Evolutionary conservation across 2,888 invertebrate species (phyloP).

Genomic region (Cataglyphis rosenhaueri): DNA sequence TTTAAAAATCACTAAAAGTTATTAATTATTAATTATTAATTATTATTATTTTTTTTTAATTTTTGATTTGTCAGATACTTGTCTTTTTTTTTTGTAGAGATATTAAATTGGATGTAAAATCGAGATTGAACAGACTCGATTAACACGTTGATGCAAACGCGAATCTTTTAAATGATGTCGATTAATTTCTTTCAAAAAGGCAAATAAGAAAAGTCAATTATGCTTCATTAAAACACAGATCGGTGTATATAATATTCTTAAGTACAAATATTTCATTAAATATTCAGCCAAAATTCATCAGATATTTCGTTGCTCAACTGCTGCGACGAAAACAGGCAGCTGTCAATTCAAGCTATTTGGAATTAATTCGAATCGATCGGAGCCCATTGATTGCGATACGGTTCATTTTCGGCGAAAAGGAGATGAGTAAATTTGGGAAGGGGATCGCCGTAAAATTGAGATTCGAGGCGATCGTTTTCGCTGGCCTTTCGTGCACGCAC

Average conservation of each 20-base stretch:
- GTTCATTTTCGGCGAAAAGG: background rate
- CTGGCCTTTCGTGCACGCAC: background rate
- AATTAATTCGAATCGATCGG: constrained; percentile 32
- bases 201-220: constrained; percentile 8
- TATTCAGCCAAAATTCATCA: constrained; percentile 19
- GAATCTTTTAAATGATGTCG: constrained; percentile 5
- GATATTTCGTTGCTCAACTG: background rate
- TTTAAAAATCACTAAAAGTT: background rate
- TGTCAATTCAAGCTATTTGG: constrained; percentile 11
- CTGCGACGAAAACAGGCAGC: constrained; percentile 1
- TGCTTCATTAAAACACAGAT: constrained; percentile 33
- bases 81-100: background rate
- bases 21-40: background rate
- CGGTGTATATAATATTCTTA: background rate
- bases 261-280: constrained; percentile 41
- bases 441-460: background rate
- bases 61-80: background rate
- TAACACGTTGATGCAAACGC: constrained; percentile 4
- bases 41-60: background rate
- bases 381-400: background rate
- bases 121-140: constrained; percentile 8
- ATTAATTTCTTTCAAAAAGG: constrained; percentile 5
- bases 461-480: background rate
- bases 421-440: background rate
- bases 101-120: background rate